Evolutionary conservation across 2,888 invertebrate genomes (phyloP).

Genomic region (Amiota communis): DNA sequence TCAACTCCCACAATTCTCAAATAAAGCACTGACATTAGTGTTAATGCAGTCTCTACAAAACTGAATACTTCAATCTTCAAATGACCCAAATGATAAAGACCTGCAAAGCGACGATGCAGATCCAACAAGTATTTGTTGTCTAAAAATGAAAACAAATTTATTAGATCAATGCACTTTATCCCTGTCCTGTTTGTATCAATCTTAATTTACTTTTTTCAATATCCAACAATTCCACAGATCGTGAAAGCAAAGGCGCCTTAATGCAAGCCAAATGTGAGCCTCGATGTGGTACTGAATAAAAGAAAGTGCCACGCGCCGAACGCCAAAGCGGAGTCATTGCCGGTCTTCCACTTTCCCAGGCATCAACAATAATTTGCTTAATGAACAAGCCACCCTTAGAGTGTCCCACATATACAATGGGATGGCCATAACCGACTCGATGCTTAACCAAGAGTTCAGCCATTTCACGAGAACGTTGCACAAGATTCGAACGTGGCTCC

Average conservation of each 20-base stretch:
- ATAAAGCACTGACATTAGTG: constrained; percentile 83
- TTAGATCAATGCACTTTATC: background rate
- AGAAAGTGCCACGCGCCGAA: constrained; percentile 80
- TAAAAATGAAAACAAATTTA: constrained; percentile 67
- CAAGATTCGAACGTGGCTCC: constrained; percentile 78
- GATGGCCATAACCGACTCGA: constrained; percentile 82
- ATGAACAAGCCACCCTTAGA: constrained; percentile 92
- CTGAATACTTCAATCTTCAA: constrained; percentile 78
- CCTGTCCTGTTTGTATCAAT: background rate
- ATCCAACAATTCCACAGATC: constrained; percentile 85
- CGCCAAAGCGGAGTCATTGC: constrained; percentile 75
- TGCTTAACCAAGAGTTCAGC: constrained; percentile 78
- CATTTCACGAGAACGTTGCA: constrained; percentile 83
- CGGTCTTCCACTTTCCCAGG: constrained; percentile 74
- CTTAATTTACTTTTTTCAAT: constrained; percentile 80
- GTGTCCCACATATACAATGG: constrained; percentile 86
- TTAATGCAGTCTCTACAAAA: constrained; percentile 85
- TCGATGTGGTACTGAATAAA: constrained; percentile 90
- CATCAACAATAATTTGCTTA: constrained; percentile 85
- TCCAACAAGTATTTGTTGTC: constrained; percentile 81
- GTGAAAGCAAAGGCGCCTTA: constrained; percentile 81
- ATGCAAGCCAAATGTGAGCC: constrained; percentile 86
- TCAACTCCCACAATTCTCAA: constrained; percentile 84
- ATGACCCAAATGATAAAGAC: constrained; percentile 75
- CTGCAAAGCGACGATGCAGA: constrained; percentile 79